Conservation (phyloP, 1,140 invertebrate genomes). For the Lucilia sericata region DNA sequence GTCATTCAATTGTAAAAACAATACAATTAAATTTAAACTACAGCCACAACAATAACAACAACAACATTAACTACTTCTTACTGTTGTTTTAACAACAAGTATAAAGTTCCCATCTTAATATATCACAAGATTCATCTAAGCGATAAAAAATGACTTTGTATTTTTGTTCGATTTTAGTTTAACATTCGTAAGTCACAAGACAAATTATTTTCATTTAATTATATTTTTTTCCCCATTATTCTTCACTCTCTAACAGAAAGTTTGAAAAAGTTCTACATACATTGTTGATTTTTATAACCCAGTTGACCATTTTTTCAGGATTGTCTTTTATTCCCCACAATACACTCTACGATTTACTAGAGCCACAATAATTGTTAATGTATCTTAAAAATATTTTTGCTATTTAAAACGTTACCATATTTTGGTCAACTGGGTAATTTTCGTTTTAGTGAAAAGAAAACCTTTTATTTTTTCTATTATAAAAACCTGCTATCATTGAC, state of each 20-base stretch:
- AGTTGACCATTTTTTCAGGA: too few relatives aligned
- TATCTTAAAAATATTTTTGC: too few relatives aligned
- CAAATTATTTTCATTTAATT: not conserved
- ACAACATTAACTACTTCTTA: not conserved
- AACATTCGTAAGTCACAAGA: not conserved
- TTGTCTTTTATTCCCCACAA: too few relatives aligned
- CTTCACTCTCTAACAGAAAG: not conserved
- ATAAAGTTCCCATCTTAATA: not conserved
- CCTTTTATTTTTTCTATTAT: not conserved
- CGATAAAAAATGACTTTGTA: not conserved
- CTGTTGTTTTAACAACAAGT: not conserved
- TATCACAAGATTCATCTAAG: not conserved
- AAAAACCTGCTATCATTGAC: not conserved
- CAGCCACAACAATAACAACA: not conserved
- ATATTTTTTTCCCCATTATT: too few relatives aligned
- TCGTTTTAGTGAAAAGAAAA: not conserved
- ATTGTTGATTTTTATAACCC: not conserved
- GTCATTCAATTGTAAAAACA: slow-evolving; percentile 36
- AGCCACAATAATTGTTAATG: too few relatives aligned
- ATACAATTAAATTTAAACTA: not conserved
- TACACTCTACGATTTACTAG: too few relatives aligned
- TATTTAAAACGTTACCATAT: too few relatives aligned
- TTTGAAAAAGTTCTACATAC: too few relatives aligned
- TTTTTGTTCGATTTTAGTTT: not conserved
- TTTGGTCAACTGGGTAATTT: too few relatives aligned